Percentiles rank a stretch among this genome's conserved stretches.
These are phyloP conservation scores for Aquatica leii DNA, from an alignment of 2,888 invertebrate genomes.

Conservation along the genomic window DNA sequence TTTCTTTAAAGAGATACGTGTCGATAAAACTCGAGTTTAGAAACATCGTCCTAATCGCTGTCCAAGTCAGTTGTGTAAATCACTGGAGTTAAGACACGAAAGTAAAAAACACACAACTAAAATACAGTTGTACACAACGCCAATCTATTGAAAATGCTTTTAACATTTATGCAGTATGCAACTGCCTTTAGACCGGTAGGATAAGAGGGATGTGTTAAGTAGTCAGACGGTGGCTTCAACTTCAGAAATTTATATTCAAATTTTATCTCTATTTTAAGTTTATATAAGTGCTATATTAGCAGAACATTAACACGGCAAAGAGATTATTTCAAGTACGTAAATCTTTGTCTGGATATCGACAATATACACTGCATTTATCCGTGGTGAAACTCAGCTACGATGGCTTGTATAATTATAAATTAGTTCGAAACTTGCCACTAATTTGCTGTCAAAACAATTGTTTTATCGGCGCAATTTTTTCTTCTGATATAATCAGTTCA, in stretches of 20 bases:
- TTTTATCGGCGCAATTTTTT: slow-evolving; percentile 51
- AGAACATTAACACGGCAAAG: slow-evolving; percentile 37
- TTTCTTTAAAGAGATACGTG: slow-evolving; percentile 53
- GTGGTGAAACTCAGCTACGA: slow-evolving; percentile 56
- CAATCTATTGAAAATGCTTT: slow-evolving; percentile 22
- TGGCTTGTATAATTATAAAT: slow-evolving; percentile 60
- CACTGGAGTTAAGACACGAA: slow-evolving; percentile 44
- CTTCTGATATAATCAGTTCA: slow-evolving; percentile 50
- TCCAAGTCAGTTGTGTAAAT: slow-evolving; percentile 56
- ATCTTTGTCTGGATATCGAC: slow-evolving; percentile 58
- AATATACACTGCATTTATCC: slow-evolving; percentile 55
- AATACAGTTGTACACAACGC: slow-evolving; percentile 29
- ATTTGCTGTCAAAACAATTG: slow-evolving; percentile 59
- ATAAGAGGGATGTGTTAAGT: slow-evolving; percentile 54
- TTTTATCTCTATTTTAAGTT: slow-evolving; percentile 26
- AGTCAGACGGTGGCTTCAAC: slow-evolving; percentile 51
- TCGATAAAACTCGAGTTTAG: slow-evolving; percentile 54
- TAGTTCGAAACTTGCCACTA: slow-evolving; percentile 57
- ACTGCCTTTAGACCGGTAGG: slow-evolving; percentile 54
- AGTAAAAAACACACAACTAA: slow-evolving; percentile 33
- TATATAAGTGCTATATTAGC: slow-evolving; percentile 33
- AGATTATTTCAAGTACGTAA: slow-evolving; percentile 54
- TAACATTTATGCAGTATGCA: slow-evolving; percentile 46
- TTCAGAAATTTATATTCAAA: slow-evolving; percentile 35
- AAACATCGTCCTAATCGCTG: slow-evolving; percentile 58